Base-by-base conservation (phyloP, 2,797 vertebrate genomes). In the Rhincodon typus region DNA sequence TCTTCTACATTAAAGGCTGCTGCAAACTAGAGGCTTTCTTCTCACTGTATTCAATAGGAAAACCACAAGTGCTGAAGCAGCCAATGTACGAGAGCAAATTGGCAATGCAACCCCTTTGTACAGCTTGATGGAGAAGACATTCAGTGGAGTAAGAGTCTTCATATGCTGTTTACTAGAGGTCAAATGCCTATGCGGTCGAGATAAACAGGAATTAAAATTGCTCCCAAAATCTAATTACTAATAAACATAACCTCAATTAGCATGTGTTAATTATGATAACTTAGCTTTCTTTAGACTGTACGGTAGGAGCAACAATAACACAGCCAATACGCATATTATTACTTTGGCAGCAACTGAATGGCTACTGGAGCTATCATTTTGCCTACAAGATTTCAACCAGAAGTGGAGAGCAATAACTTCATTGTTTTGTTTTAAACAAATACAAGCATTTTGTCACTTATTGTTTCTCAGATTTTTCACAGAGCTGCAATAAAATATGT, bases 231-330 rank as follows among this genome's bases (percentile, higher is more conserved):
- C 74, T 98, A 98, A 98, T 98, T 98, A 98, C 98, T 98, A 98
- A 98, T 98, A 98, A 98, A 97, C 98, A 98, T 98, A 98, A 98
- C 98, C 97, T 97, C 97, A 97, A 98, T 98, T 98, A 98, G 98
- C 97, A 98, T 98, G 98, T 98, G 98, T 98, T 98, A 98, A 98
- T 98, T 98, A 98, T 97, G 97, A 97, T 98, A 98, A 98, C 98
- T 98, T 98, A 98, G 98, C 97, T 98, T 98, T 98, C 98, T 97
- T 97, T 96, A 97, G 98, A 98, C 98, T 97, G 30, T 95, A 50
- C 46, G 53, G 70, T 74, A 74, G 94, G 94, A 50, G 70, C 10
- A 94, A 94, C 93, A 70, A 72, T 72, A 94, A 70, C 25, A 94
- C 4, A 46, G 25, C 3, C 15, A 50, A 34, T 74, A 19, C 17